phyloP scores from a whole-genome alignment of 2,888 invertebrate species.

The Sinotaia quadrata region DNA sequence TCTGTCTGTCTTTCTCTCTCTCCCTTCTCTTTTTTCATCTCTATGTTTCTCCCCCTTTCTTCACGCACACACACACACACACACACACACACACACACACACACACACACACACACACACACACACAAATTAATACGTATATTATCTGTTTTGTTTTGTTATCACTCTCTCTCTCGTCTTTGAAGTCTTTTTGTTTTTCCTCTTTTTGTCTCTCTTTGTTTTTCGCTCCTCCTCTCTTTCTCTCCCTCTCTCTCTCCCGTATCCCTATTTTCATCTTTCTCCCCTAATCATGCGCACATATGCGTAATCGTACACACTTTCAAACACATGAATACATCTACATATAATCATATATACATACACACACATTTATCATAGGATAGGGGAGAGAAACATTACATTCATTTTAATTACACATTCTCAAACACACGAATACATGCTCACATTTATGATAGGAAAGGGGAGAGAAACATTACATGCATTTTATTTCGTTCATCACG shows the following conservation, averaged over 20 bases:
- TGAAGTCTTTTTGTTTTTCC: too few relatives aligned
- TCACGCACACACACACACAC: background rate
- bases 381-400: too few relatives aligned
- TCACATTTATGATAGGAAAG: background rate
- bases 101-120: constrained; percentile 9
- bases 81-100: background rate
- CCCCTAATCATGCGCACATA: background rate
- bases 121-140: background rate
- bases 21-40: background rate
- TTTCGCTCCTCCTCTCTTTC: background rate
- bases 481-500: too few relatives aligned
- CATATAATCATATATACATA: background rate
- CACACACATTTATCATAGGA: background rate
- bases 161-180: background rate
- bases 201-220: background rate
- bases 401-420: too few relatives aligned
- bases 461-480: too few relatives aligned
- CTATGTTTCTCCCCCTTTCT: too few relatives aligned
- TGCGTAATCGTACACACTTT: background rate
- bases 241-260: background rate
- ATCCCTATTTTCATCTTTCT: background rate
- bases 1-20: background rate
- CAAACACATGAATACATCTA: background rate
- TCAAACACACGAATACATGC: background rate
- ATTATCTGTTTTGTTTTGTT: background rate